phyloP scores from a whole-genome alignment of 2,797 vertebrate genomes.

The Paramormyrops hopkinsi region DNA sequence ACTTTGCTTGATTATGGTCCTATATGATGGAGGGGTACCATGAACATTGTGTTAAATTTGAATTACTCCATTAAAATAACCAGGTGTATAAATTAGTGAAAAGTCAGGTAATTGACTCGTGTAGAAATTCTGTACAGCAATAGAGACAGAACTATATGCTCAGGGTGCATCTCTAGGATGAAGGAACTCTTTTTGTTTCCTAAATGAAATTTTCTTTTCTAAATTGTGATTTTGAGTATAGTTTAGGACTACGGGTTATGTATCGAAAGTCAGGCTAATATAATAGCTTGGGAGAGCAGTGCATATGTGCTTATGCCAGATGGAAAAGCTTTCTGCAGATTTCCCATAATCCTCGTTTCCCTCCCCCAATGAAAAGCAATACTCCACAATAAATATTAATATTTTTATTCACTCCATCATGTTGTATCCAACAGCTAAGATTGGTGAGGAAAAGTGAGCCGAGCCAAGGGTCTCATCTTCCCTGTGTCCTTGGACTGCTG shows the following conservation, averaged over 20 bases:
- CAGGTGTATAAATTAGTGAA: not conserved
- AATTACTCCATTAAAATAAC: not conserved
- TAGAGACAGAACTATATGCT: not conserved
- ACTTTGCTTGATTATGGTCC: not conserved
- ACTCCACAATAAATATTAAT: slow-evolving; percentile 1
- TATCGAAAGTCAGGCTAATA: not conserved
- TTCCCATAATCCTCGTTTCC: not conserved
- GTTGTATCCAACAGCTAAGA: slow-evolving; percentile 42
- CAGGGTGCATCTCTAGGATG: not conserved
- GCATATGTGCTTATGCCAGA: not conserved
- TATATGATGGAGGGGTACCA: not conserved
- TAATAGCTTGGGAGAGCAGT: not conserved
- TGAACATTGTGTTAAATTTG: not conserved
- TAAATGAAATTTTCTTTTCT: not conserved
- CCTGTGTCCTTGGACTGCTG: slow-evolving; percentile 40
- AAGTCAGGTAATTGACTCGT: not conserved
- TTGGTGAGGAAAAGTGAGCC: slow-evolving; percentile 33
- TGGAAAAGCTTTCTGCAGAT: not conserved
- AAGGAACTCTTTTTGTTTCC: not conserved
- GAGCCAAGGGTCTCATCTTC: slow-evolving; percentile 33
- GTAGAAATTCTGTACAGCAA: not conserved
- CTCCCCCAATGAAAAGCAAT: not conserved
- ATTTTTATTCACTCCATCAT: slow-evolving; percentile 51
- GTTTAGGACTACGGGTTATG: not conserved
- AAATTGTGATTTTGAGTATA: not conserved